Evolutionary conservation across 2,888 invertebrate species (phyloP).

Genomic region (Nesidiocoris tenuis): DNA sequence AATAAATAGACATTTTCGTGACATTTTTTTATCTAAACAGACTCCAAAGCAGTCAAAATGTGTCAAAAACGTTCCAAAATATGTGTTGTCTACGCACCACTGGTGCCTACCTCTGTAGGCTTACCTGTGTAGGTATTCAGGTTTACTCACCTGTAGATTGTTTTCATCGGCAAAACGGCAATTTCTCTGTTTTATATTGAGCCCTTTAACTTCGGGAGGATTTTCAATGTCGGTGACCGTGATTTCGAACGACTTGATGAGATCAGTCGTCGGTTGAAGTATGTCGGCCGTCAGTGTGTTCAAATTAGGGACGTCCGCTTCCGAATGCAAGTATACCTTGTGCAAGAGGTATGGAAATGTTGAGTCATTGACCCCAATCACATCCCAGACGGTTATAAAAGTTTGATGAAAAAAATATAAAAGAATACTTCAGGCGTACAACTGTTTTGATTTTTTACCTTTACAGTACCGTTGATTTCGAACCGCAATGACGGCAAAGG

Average conservation of each 20-base stretch:
- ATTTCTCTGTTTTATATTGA: conserved; percentile 65
- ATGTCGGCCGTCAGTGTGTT: conserved; percentile 66
- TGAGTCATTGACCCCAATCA: too few relatives aligned
- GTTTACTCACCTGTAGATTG: conserved; percentile 53
- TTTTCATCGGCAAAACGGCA: conserved; percentile 65
- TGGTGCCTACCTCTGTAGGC: too few relatives aligned
- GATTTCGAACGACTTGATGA: conserved; percentile 56
- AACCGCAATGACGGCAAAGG: conserved; percentile 8
- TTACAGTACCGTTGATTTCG: conserved; percentile 27
- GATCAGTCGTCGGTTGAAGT: conserved; percentile 61
- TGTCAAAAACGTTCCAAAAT: too few relatives aligned
- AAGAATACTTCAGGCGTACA: too few relatives aligned
- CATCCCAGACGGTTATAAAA: too few relatives aligned
- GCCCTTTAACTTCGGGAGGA: conserved; percentile 63
- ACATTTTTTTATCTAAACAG: background rate
- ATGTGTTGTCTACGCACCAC: too few relatives aligned
- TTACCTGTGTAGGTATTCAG: too few relatives aligned
- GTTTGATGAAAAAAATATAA: too few relatives aligned
- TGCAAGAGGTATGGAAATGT: too few relatives aligned
- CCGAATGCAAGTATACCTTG: conserved; percentile 62
- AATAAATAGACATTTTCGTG: background rate
- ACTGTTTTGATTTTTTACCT: conserved; percentile 8
- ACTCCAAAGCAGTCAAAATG: too few relatives aligned
- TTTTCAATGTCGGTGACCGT: conserved; percentile 64
- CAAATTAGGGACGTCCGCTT: conserved; percentile 68